Base-by-base conservation (phyloP, 1,140 invertebrate species). In the Zaprionus taronus region DNA sequence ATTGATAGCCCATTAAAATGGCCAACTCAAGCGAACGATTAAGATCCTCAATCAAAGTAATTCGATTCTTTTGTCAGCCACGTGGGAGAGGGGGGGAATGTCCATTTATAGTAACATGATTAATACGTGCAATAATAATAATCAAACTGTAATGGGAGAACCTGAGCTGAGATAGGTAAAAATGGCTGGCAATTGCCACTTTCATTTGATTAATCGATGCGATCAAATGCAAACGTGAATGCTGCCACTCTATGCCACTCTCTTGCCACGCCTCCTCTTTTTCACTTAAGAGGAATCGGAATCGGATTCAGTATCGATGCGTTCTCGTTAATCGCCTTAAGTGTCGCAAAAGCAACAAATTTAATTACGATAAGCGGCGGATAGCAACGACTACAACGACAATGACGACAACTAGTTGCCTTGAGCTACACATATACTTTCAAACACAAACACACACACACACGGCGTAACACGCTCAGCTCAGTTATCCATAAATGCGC, bases 321-420 rank as follows among this genome's bases (percentile, higher is more conserved):
- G 75, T 31, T 67, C 51, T 17, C 56, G 63, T 49, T 77, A 77
- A 77, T 77, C 75, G 75, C 75, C 75, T 77, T 73, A 77, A 77
- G 70, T 72, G 75, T 77, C 75, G 57, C 75, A 77, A 67, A 64
- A 77, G 75, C 70, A 77, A 77, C 70, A 77, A 77, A 77, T 77
- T 77, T 73, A 77, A 77, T 77, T 77, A 77, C 70, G 75, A 64
- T 67, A 77, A 77, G 58, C 63, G 51, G 44, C 41, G 36, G 14
- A 36, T 63, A 66, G 44, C 17, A 34, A 49, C 26, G 49, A 72
- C 51, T 65, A 56, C 49, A 20, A 53, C 51, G 22, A 53, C 61
- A 62, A 36, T 14, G 15, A 47, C 20, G 20, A 20, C 53, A 28
- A 72, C 24, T 66, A 65, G 62, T 72, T 56, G 73, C 73, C 61